Conservation (phyloP, 2,888 invertebrate genomes). For the Clusia tigrina region DNA sequence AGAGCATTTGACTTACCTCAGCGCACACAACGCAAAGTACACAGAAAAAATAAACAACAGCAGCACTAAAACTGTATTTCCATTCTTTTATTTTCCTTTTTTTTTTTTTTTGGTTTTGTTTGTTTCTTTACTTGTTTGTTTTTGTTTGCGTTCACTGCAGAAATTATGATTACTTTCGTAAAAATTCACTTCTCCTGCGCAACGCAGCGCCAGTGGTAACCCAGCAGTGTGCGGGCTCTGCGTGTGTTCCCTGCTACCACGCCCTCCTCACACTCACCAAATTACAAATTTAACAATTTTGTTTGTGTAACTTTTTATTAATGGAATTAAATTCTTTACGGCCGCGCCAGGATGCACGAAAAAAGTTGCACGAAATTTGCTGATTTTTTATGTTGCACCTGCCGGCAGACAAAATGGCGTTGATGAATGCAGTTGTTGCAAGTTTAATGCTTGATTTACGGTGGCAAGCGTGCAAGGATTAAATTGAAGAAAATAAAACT, state of each 20-base stretch:
- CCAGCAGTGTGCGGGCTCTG: background rate
- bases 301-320: slow-evolving; percentile 19
- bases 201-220: background rate
- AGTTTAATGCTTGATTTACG: too few species aligned
- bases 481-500: too few species aligned
- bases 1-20: background rate
- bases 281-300: slow-evolving; percentile 1
- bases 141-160: too few species aligned
- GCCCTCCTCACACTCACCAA: background rate
- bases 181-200: background rate
- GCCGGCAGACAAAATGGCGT: too few species aligned
- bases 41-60: background rate
- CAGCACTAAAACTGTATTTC: too few species aligned
- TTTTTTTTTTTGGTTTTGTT: background rate
- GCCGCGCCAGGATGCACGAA: slow-evolving; percentile 6
- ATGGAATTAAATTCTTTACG: slow-evolving; percentile 28
- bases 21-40: background rate
- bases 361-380: too few species aligned
- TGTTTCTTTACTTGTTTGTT: too few species aligned
- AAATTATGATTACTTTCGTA: background rate
- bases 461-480: too few species aligned
- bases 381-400: too few species aligned
- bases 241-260: background rate
- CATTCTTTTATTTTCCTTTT: background rate
- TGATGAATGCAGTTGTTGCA: too few species aligned